These are phyloP conservation scores for Oreohelix idahoensis DNA, from an alignment of 1,140 invertebrate genomes.

Conservation along the genomic window DNA sequence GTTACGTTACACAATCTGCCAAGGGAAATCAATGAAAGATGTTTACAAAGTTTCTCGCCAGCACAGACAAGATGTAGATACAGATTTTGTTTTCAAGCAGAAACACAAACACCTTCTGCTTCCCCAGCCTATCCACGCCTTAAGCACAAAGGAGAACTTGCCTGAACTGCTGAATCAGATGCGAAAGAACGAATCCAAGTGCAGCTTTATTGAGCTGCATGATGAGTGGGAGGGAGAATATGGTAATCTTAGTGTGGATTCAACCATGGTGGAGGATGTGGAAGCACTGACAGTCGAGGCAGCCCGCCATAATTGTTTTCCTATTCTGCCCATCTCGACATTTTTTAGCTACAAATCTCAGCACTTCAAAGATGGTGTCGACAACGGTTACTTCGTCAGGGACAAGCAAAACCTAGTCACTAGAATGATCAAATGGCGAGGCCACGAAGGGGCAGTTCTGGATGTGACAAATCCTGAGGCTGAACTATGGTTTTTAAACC, in stretches of 20 bases:
- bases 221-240: slow-evolving; percentile 44
- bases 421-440: slow-evolving; percentile 46
- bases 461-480: slow-evolving; percentile 49
- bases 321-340: slow-evolving; percentile 47
- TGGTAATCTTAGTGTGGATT: slow-evolving; percentile 44
- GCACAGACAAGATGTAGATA: slow-evolving; percentile 40
- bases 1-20: slow-evolving; percentile 49
- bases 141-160: slow-evolving; percentile 32
- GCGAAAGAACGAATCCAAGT: slow-evolving; percentile 20
- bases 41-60: slow-evolving; percentile 37
- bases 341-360: slow-evolving; percentile 52
- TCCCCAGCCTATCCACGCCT: slow-evolving; percentile 38
- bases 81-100: slow-evolving; percentile 27
- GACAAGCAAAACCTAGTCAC: slow-evolving; percentile 48
- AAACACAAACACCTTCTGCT: slow-evolving; percentile 36
- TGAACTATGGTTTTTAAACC: slow-evolving; percentile 41
- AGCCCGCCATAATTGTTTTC: slow-evolving; percentile 29
- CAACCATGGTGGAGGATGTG: slow-evolving; percentile 24
- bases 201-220: slow-evolving; percentile 44
- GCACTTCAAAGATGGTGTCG: slow-evolving; percentile 44
- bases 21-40: slow-evolving; percentile 39
- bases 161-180: slow-evolving; percentile 26
- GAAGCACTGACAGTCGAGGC: slow-evolving; percentile 29
- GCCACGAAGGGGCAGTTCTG: slow-evolving; percentile 49
- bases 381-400: slow-evolving; percentile 47